Evolutionary conservation across 2,797 vertebrate genomes (phyloP).

Genomic region (Sebastes melanostomus): DNA sequence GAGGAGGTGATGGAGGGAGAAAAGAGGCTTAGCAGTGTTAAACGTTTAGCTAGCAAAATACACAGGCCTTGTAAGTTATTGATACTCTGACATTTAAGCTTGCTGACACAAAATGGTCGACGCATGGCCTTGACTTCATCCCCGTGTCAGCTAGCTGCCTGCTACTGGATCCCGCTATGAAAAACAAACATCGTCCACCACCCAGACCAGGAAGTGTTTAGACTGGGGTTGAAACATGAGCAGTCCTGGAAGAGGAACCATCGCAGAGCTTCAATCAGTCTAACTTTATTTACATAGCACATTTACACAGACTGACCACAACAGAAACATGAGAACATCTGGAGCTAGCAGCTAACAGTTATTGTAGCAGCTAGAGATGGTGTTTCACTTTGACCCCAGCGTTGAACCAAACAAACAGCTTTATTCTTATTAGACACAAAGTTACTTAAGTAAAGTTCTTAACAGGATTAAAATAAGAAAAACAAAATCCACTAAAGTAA

Average conservation of each 20-base stretch:
- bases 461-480: background rate
- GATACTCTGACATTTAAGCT: background rate
- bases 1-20: background rate
- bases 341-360: background rate
- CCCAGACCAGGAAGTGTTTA: conserved; percentile 44
- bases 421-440: background rate
- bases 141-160: background rate
- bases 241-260: background rate
- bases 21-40: background rate
- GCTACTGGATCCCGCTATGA: conserved; percentile 30
- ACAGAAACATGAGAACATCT: conserved; percentile 7
- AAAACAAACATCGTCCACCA: conserved; percentile 34
- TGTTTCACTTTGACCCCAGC: background rate
- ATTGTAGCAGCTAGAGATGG: background rate
- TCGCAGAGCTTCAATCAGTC: conserved; percentile 6
- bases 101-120: conserved; percentile 1
- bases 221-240: conserved; percentile 40
- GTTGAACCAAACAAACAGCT: background rate
- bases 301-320: conserved; percentile 12
- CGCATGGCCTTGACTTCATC: background rate
- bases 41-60: background rate
- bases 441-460: fast-evolving
- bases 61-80: background rate
- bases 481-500: background rate
- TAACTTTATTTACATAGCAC: conserved; percentile 38